Conservation (phyloP, 2,797 vertebrate species). For the Rhynchotus rufescens region DNA sequence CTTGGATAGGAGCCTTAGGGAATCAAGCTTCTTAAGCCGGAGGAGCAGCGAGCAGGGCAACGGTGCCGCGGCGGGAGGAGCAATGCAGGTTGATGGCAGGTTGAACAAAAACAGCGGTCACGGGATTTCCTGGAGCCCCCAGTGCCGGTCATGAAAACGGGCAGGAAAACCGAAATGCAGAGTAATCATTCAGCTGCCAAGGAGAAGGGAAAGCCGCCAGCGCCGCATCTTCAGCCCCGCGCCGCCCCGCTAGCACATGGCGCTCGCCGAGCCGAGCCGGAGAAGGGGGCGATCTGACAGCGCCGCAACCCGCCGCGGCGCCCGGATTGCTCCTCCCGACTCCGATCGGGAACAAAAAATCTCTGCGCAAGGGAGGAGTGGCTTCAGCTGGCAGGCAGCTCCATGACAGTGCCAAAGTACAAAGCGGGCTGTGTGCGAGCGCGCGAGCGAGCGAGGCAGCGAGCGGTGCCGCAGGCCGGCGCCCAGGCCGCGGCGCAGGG, state of each 20-base stretch:
- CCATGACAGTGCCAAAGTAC: slow-evolving; percentile 51
- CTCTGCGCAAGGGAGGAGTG: slow-evolving; percentile 79
- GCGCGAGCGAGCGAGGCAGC: not conserved
- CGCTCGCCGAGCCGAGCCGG: not conserved
- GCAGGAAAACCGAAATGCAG: too few species aligned
- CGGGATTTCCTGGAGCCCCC: slow-evolving; percentile 5
- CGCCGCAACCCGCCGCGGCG: slow-evolving; percentile 18
- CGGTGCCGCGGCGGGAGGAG: slow-evolving; percentile 20
- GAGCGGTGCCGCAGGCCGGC: slow-evolving; percentile 9
- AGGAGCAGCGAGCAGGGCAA: slow-evolving; percentile 45
- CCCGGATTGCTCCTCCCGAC: slow-evolving; percentile 62
- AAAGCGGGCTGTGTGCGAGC: slow-evolving; percentile 34
- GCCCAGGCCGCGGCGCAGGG: not conserved
- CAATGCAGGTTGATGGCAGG: slow-evolving; percentile 13
- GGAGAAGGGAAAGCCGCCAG: not conserved
- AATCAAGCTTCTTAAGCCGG: slow-evolving; percentile 73
- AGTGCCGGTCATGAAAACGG: not conserved
- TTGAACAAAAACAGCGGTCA: slow-evolving; percentile 33
- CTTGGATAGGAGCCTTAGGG: slow-evolving; percentile 79
- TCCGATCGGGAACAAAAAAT: slow-evolving; percentile 30
- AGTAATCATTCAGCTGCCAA: not conserved
- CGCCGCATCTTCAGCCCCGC: not conserved
- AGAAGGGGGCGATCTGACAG: slow-evolving; percentile 77
- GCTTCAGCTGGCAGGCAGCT: slow-evolving; percentile 56
- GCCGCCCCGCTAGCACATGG: not conserved